These are phyloP conservation scores for Bugulina stolonifera DNA, from an alignment of 2,888 invertebrate species.

Conservation along the genomic window DNA sequence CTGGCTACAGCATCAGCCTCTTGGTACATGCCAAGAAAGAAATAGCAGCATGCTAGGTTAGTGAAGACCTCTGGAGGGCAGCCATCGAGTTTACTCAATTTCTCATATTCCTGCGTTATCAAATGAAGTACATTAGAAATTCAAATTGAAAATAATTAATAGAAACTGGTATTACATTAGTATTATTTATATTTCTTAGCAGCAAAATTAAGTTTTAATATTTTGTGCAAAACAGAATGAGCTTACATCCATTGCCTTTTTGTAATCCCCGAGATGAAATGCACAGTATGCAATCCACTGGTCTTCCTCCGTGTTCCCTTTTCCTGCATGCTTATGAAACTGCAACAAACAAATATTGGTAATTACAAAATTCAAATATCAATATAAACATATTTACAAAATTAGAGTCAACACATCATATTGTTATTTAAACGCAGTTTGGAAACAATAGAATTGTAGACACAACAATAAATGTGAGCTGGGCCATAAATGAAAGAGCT, in stretches of 20 bases:
- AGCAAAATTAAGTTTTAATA: background rate
- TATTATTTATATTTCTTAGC: background rate
- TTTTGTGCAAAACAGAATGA: background rate
- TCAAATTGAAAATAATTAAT: background rate
- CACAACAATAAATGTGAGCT: too few species aligned
- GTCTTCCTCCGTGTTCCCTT: constrained; percentile 59
- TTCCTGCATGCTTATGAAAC: constrained; percentile 59
- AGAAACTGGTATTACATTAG: background rate
- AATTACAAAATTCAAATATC: too few species aligned
- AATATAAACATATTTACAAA: too few species aligned
- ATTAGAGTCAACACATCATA: too few species aligned
- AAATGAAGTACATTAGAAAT: too few species aligned
- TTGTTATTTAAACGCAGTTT: too few species aligned
- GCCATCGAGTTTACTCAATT: constrained; percentile 55
- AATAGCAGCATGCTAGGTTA: constrained; percentile 88
- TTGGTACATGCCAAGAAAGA: constrained; percentile 80
- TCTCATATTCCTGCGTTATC: constrained; percentile 54
- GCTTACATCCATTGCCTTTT: constrained; percentile 66
- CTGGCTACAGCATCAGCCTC: constrained; percentile 62
- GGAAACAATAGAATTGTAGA: too few species aligned
- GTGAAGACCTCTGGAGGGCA: constrained; percentile 63
- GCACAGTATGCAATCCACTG: constrained; percentile 91
- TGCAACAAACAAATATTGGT: constrained; percentile 42
- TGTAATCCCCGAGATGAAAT: constrained; percentile 91
- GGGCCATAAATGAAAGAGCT: too few species aligned